Evolutionary conservation across 2,797 vertebrate genomes (phyloP).

Genomic region (Australoheros facetus): DNA sequence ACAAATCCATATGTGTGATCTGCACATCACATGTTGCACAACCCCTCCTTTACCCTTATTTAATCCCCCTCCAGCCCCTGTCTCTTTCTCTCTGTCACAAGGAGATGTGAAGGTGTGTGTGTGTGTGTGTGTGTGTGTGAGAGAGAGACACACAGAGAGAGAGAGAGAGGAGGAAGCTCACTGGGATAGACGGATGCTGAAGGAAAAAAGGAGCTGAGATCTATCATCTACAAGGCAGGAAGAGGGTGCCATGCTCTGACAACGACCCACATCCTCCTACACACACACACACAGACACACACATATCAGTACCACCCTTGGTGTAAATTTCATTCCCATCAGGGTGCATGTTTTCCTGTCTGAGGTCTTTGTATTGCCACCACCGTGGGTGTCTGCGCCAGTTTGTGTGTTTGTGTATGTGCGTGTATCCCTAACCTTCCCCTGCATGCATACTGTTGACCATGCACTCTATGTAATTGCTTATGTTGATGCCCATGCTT

Average conservation of each 20-base stretch:
- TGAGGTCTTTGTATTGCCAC: slow-evolving; percentile 42
- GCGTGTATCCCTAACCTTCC: slow-evolving; percentile 9
- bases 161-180: slow-evolving; percentile 33
- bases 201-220: slow-evolving; percentile 69
- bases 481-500: slow-evolving; percentile 24
- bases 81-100: slow-evolving; percentile 34
- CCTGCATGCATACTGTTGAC: slow-evolving; percentile 10
- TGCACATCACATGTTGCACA: slow-evolving; percentile 46
- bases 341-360: slow-evolving; percentile 64
- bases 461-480: slow-evolving; percentile 37
- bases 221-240: slow-evolving; percentile 61
- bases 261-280: slow-evolving; percentile 38
- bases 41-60: slow-evolving; percentile 15
- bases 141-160: slow-evolving; percentile 29
- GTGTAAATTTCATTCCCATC: slow-evolving; percentile 64
- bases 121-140: neutral
- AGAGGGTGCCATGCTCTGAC: slow-evolving; percentile 44
- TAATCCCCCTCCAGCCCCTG: slow-evolving; percentile 10
- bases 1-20: slow-evolving; percentile 34
- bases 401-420: neutral
- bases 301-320: slow-evolving; percentile 38
- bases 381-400: neutral
- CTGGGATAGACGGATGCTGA: slow-evolving; percentile 62
- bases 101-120: slow-evolving; percentile 29
- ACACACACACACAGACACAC: slow-evolving; percentile 19